A percentile compares a stretch with the other conserved stretches of the same genome.
These are phyloP conservation scores for Lamellibrachia columna DNA, from an alignment of 2,888 invertebrate genomes.

Conservation along the genomic window DNA sequence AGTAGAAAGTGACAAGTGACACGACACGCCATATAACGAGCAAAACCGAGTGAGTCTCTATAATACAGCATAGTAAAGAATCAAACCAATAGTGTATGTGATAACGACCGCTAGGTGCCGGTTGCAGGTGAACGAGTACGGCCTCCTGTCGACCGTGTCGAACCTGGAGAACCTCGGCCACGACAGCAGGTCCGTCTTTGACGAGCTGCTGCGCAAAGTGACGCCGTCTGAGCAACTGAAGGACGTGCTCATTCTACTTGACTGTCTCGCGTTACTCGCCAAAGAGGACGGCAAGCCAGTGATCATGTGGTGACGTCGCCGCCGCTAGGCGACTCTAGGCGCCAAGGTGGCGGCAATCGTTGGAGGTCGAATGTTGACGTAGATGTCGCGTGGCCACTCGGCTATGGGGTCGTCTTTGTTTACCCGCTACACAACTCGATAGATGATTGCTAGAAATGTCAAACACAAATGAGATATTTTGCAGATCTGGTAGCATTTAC, in stretches of 20 bases:
- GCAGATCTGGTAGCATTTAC: not conserved
- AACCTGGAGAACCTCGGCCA: slow-evolving; percentile 44
- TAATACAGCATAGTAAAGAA: not conserved
- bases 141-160: slow-evolving; percentile 46
- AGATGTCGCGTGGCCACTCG: not conserved
- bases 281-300: slow-evolving; percentile 48
- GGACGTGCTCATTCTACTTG: slow-evolving; percentile 48
- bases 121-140: slow-evolving; percentile 51
- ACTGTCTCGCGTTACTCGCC: slow-evolving; percentile 51
- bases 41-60: no score
- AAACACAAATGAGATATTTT: not conserved
- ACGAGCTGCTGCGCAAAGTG: slow-evolving; percentile 43
- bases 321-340: not conserved
- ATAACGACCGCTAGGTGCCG: no score
- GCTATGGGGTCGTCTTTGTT: not conserved
- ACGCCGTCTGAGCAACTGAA: slow-evolving; percentile 41
- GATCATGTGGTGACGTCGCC: slow-evolving; percentile 19
- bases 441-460: not conserved
- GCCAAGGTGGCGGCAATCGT: not conserved
- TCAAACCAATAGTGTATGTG: not conserved
- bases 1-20: no score
- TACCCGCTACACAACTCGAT: not conserved
- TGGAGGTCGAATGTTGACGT: not conserved
- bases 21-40: no score
- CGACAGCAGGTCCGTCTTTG: slow-evolving; percentile 43